Conservation (phyloP, 2,888 invertebrate species). For the Rhagonycha lutea region DNA sequence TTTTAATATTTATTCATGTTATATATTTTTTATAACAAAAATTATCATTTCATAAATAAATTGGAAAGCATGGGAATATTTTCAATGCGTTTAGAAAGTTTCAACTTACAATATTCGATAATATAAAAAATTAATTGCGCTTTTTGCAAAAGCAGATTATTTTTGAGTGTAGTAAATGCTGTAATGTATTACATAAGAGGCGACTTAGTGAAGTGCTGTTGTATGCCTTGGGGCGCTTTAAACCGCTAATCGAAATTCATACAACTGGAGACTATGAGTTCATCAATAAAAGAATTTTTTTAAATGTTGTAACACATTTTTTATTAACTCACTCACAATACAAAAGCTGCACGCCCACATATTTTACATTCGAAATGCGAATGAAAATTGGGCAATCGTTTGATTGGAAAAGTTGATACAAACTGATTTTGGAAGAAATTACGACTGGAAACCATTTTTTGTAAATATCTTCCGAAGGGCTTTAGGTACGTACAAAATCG, state of each 20-base stretch:
- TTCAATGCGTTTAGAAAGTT: neutral
- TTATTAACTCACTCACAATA: neutral
- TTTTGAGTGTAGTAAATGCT: neutral
- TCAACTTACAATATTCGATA: neutral
- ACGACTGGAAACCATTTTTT: too few species aligned
- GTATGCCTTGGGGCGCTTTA: neutral
- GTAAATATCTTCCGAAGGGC: too few species aligned
- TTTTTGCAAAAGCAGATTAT: neutral
- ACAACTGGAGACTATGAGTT: neutral
- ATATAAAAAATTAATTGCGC: neutral
- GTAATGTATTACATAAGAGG: neutral
- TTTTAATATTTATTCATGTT: neutral
- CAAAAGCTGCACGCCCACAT: neutral
- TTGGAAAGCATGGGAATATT: neutral
- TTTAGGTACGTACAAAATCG: too few species aligned
- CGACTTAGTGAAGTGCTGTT: neutral
- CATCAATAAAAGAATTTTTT: neutral
- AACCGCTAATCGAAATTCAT: neutral
- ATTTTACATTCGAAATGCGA: neutral
- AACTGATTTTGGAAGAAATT: too few species aligned
- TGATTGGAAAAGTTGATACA: neutral
- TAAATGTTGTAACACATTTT: neutral
- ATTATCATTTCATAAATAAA: neutral
- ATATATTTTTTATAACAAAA: neutral
- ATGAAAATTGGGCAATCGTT: neutral